phyloP scores from a whole-genome alignment of 92 coral and sea anemone genomes.

The Phenganax marumi region DNA sequence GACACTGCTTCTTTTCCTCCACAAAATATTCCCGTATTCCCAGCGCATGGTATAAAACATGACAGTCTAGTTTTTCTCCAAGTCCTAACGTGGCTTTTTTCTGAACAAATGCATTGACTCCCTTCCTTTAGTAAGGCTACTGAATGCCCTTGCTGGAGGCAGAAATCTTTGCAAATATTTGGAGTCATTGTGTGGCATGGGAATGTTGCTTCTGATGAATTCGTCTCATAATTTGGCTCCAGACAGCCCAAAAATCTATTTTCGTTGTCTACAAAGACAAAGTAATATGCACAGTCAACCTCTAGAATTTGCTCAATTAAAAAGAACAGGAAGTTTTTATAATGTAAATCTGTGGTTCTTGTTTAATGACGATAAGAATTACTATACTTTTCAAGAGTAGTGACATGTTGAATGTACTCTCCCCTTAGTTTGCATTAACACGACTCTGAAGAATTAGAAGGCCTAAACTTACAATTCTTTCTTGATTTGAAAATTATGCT shows the following conservation, averaged over 20 bases:
- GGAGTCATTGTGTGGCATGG: slow-evolving; percentile 20
- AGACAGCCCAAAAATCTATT: slow-evolving; percentile 20
- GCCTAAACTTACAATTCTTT: slow-evolving; percentile 24
- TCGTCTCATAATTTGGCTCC: background rate
- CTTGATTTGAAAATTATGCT: slow-evolving; percentile 30
- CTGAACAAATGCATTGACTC: slow-evolving; percentile 12
- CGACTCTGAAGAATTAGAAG: background rate
- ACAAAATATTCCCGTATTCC: slow-evolving; percentile 6
- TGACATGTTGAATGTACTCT: no score
- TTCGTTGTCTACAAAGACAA: slow-evolving; percentile 9
- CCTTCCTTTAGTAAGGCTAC: slow-evolving; percentile 19
- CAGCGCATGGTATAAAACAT: slow-evolving; percentile 14
- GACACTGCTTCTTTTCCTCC: slow-evolving; percentile 32
- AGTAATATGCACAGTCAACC: no score
- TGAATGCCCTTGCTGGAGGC: slow-evolving; percentile 15
- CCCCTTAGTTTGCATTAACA: background rate
- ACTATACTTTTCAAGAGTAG: no score
- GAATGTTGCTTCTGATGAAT: background rate
- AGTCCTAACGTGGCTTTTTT: background rate
- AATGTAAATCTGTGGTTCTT: no score
- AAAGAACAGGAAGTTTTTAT: no score
- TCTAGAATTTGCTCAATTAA: no score
- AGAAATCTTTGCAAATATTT: background rate
- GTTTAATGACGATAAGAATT: no score
- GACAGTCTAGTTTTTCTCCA: background rate